These are phyloP conservation scores for Psammodynastes pulverulentus DNA, from an alignment of 2,113 vertebrate species.

Conservation along the genomic window DNA sequence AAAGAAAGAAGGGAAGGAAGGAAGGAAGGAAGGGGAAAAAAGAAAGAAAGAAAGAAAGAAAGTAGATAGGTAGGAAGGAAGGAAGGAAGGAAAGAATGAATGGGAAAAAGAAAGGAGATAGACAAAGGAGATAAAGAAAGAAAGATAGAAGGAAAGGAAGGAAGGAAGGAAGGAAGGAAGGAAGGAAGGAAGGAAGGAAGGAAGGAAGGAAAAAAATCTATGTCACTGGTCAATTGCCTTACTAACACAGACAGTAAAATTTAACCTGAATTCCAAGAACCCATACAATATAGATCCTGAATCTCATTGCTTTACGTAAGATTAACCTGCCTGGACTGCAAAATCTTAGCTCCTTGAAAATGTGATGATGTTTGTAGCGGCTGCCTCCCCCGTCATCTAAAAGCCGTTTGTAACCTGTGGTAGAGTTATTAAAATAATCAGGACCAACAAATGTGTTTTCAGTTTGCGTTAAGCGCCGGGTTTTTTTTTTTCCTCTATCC, in stretches of 20 bases:
- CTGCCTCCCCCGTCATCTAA: not conserved
- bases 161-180: not conserved
- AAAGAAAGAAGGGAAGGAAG: too few species aligned
- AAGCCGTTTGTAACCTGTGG: not conserved
- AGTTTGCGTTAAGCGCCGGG: not conserved
- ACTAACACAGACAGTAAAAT: not conserved
- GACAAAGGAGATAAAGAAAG: too few species aligned
- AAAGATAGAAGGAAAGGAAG: too few species aligned
- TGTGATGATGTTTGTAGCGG: not conserved
- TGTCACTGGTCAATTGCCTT: not conserved
- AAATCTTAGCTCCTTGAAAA: not conserved
- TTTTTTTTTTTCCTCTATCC: not conserved
- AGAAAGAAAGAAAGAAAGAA: not conserved
- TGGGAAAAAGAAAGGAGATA: too few species aligned
- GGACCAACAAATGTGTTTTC: not conserved
- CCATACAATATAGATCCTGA: not conserved
- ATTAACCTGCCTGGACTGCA: not conserved
- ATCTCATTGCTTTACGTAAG: not conserved
- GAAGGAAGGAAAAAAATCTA: not conserved
- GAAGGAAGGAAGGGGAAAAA: not conserved
- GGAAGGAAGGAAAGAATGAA: not conserved
- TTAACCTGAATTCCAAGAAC: not conserved
- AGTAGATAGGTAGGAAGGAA: not conserved
- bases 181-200: not conserved
- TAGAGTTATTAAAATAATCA: not conserved